Base-by-base conservation (phyloP, 2,888 invertebrate genomes). In the Lasioglossum pauxillum region DNA sequence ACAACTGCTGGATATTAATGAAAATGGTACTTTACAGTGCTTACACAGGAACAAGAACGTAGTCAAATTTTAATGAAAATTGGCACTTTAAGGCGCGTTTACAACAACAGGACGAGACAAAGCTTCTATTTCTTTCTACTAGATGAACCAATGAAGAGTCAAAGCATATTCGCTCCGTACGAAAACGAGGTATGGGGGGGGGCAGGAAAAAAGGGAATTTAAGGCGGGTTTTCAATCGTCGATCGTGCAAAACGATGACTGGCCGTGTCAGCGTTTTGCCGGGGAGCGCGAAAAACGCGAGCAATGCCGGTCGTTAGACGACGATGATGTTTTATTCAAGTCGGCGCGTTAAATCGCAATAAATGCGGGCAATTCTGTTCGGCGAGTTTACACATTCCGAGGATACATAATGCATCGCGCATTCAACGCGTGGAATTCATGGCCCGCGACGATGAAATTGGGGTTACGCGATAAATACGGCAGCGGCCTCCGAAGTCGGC, bases 371-470 rank as follows among this genome's bases (percentile, higher is more conserved):
- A 84, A 85, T 85, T 84, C 84, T 80, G 84, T 85, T 79, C 57
- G 67, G 49, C 75, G 75, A 69, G 84, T 85, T 85, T 84, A 80
- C 85, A 84, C 84, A 85, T 85, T 85, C 76, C 74, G 84, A 60
- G 84, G 80, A 85, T 85, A 85, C 85, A 85, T 85, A 85, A 85
- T 84, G 80, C 85, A 84, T 80, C 38, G 35, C 77, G 76, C 46
- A 77, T 84, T 84, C 85, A 64, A 31, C 80, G 80, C 74, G 57
- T 44, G 80, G 84, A 77, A 85, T 85, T 84, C 85, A 85, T 85
- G 80, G 84, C 79, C 80, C 80, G 80, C 44, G 67, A 84, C 77
- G 84, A 80, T 76, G 84, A 85, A 84, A 85, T 85, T 78, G 80
- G 79, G 84, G 76, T 78, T 80, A 71, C 73, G 46, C 77, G 84